phyloP scores from a whole-genome alignment of 92 coral and sea anemone species.

The Epizoanthus fatuus region DNA sequence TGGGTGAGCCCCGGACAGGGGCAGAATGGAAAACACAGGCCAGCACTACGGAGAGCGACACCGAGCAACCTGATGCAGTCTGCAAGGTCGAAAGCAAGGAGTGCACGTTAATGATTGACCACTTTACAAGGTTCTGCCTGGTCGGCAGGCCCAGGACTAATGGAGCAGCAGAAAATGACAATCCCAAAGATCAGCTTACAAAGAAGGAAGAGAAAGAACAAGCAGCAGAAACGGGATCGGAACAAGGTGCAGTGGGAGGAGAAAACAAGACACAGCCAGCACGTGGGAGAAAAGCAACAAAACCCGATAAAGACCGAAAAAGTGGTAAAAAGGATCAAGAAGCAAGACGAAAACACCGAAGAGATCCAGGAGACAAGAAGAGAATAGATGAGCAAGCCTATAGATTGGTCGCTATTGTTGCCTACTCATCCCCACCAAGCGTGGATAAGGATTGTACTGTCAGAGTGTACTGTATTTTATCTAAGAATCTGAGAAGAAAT shows the following conservation, averaged over 20 bases:
- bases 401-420: slow-evolving; percentile 4
- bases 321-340: background rate
- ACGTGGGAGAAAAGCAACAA: background rate
- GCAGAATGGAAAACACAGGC: background rate
- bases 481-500: too few relatives aligned
- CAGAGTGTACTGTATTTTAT: slow-evolving; percentile 21
- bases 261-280: background rate
- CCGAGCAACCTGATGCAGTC: background rate
- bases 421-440: slow-evolving; percentile 14
- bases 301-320: background rate
- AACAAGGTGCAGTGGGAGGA: background rate
- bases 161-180: background rate
- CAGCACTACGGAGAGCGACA: background rate
- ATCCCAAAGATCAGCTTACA: background rate
- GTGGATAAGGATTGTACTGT: slow-evolving; percentile 24
- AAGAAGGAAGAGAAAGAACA: background rate
- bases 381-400: background rate
- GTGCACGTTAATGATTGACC: slow-evolving; percentile 22
- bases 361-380: background rate
- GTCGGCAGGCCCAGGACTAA: slow-evolving; percentile 25
- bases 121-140: slow-evolving; percentile 23
- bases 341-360: background rate
- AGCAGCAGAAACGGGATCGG: background rate
- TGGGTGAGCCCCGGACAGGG: background rate
- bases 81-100: slow-evolving; percentile 19